These are phyloP conservation scores for Opisthograptis luteolata DNA, from an alignment of 2,888 invertebrate species.

Conservation along the genomic window DNA sequence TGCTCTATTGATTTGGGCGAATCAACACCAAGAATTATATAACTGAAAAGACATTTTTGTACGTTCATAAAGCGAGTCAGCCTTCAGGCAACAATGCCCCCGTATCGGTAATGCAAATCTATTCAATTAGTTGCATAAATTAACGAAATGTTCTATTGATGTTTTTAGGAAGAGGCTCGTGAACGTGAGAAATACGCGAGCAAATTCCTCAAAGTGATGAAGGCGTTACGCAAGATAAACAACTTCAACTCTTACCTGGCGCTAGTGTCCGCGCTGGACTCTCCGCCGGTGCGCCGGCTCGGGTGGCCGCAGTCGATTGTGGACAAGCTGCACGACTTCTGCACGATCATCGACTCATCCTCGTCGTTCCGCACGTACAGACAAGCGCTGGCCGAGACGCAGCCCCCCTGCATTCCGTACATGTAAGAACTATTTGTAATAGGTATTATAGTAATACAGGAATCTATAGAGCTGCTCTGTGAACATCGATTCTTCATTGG, in stretches of 20 bases:
- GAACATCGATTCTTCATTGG: too few relatives aligned
- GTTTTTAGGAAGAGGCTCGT: constrained; percentile 89
- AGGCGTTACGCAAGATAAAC: constrained; percentile 97
- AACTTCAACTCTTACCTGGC: constrained; percentile 99
- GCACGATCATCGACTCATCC: constrained; percentile 98
- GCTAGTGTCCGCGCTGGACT: constrained; percentile 97
- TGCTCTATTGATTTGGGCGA: too few relatives aligned
- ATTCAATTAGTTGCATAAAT: background rate
- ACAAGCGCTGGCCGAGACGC: constrained; percentile 96
- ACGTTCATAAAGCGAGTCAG: too few relatives aligned
- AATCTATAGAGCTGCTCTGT: too few relatives aligned
- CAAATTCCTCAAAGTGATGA: constrained; percentile 99
- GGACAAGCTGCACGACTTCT: constrained; percentile 97
- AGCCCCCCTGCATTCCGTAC: constrained; percentile 99
- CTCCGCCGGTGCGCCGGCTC: constrained; percentile 95
- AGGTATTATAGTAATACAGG: too few relatives aligned
- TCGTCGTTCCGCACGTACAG: constrained; percentile 99
- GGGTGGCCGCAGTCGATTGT: constrained; percentile 97
- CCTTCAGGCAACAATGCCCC: too few relatives aligned
- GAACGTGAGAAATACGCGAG: constrained; percentile 97
- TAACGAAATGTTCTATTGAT: background rate
- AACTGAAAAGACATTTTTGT: too few relatives aligned
- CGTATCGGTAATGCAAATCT: too few relatives aligned
- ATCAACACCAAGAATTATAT: too few relatives aligned
- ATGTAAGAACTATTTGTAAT: too few relatives aligned